Percentiles rank a stretch among this genome's conserved stretches.
Conservation (phyloP, 2,888 invertebrate species). For the Xanthorhoe spadicearia region DNA sequence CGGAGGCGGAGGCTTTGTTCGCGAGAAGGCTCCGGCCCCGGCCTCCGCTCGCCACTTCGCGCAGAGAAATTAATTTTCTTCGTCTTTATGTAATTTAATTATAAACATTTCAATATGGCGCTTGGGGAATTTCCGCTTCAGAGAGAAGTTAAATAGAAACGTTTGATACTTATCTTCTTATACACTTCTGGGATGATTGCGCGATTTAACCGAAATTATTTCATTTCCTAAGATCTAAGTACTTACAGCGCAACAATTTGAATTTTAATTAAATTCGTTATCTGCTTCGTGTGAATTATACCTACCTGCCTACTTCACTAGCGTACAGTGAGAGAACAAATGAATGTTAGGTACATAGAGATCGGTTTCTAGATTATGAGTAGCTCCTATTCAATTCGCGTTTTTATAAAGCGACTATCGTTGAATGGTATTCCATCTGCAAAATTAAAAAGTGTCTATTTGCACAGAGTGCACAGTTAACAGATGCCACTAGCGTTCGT, state of each 20-base stretch:
- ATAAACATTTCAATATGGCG: slow-evolving; percentile 85
- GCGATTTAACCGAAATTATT: slow-evolving; percentile 76
- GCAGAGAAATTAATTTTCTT: slow-evolving; percentile 85
- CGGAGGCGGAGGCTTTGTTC: slow-evolving; percentile 73
- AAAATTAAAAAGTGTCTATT: slow-evolving; percentile 82
- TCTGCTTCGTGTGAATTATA: slow-evolving; percentile 13
- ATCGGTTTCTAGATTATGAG: slow-evolving; percentile 39
- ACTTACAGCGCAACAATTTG: slow-evolving; percentile 38
- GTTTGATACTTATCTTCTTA: slow-evolving; percentile 84
- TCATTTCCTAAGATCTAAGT: slow-evolving; percentile 58
- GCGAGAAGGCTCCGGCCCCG: slow-evolving; percentile 42
- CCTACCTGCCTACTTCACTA: not conserved
- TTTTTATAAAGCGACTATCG: slow-evolving; percentile 51
- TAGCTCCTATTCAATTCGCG: slow-evolving; percentile 45
- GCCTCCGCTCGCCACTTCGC: slow-evolving; percentile 76
- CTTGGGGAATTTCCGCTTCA: slow-evolving; percentile 80
- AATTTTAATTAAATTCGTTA: slow-evolving; percentile 33
- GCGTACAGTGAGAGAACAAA: not conserved
- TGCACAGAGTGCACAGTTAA: slow-evolving; percentile 73
- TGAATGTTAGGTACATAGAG: slow-evolving; percentile 8
- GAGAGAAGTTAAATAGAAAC: slow-evolving; percentile 84
- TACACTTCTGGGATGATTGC: slow-evolving; percentile 82
- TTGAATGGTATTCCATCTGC: slow-evolving; percentile 75
- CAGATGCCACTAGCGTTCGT: slow-evolving; percentile 79
- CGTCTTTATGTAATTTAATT: slow-evolving; percentile 86